Base-by-base conservation (phyloP, 1,140 invertebrate genomes). In the Atopsyche davidsoni region DNA sequence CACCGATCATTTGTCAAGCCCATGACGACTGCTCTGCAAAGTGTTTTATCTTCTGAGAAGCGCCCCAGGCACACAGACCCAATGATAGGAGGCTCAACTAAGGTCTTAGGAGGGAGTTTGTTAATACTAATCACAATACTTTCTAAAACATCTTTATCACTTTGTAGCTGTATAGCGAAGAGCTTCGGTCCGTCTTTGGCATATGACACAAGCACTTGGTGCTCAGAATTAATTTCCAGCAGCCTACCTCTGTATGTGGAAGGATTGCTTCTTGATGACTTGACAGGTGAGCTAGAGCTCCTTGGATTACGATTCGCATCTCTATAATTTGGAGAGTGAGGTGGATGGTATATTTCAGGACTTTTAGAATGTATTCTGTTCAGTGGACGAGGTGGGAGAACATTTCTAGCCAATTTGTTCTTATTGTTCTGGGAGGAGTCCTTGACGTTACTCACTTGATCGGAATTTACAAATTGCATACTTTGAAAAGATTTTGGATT, bases 141-240 rank as follows among this genome's bases (percentile, higher is more conserved):
- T 25, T 75, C 73, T 7, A 89, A 62, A 49, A 77, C 68, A 4
- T 75, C 68, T 44, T 73, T 73, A 46, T 73, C 74, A 31, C 68
- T 72, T 54, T 78, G 69, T 2, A 86, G 59, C 55, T 88, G 85
- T 0, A 87, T 76, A 11, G 82, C 83, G 72, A 88, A 89, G 45
- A 80, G 67, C 42, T 77, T 75, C 2, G 85, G 85, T 1, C 86
- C 86, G 59, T 89, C 84, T 61, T 85, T 82, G 13, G 87, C 80
- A 62, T 76, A 83, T 22, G 85, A 87, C 3, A 87, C 77, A 62
- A 75, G 77, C 1, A 86, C 82, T 55, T 80, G 73, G 59, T 88
- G 80, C 46, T 72, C 67, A 1, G 74, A 72, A 51, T 73, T 73
- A n/a, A 76, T 60, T 57, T 81, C 78, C 11, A 82, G 59, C 10